Base-by-base conservation (phyloP, 2,113 vertebrate species). In the Periophthalmus modestus region DNA sequence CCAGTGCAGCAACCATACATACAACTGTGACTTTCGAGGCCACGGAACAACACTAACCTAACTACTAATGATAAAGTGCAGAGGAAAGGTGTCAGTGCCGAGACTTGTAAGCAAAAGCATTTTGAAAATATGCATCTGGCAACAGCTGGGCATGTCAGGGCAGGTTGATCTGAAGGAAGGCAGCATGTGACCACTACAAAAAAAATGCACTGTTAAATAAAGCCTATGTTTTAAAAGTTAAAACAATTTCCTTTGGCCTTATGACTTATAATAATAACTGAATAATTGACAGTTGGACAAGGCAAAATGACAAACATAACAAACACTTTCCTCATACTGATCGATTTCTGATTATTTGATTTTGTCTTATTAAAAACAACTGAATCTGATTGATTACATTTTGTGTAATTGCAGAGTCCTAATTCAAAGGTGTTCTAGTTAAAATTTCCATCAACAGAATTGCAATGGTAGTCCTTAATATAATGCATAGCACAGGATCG, bases 41-140 rank as follows among this genome's bases (percentile, higher is more conserved):
- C 89, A 82, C 80, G 79, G 69, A 46, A 82, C 77, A 77, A 71
- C 75, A 82, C 78, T 33, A 80, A 71, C 69, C 52, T 59, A 47
- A 72, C 74, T 88, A 76, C 90, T 91, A 89, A 94, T 91, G 90
- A 93, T 89, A 91, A 87, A 75, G n/a, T 81, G 67, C 28, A 75
- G 73, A 83, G 78, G 50, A 85, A 91, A 89, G 86, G 90, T 92
- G 89, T 91, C 84, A 77, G 76, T 82, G 87, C 89, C 79, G 68
- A 77, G 78, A 82, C 90, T 88, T 91, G 83, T 82, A 88, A 90
- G 83, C 73, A 82, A 82, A 91, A 87, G 81, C 81, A 80, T 87
- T 80, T 72, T 69, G 66, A 83, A 89, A 93, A 83, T 83, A 89
- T 90, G 88, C 86, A 85, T 86, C 79, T 89, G 79, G 66, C 21